Evolutionary conservation across 2,888 invertebrate genomes (phyloP).

Genomic region (Dryococelus australis): DNA sequence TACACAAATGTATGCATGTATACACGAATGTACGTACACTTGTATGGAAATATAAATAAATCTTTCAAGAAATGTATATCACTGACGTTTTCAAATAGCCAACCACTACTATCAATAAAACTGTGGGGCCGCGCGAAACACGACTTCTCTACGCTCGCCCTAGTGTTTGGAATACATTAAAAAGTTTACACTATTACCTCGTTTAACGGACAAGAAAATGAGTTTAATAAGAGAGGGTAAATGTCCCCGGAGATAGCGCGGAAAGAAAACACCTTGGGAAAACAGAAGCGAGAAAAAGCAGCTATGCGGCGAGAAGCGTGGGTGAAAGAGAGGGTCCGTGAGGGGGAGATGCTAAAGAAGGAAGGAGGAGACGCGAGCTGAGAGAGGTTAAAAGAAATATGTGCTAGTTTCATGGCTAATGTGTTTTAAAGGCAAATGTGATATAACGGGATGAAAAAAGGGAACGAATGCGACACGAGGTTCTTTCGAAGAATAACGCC

Average conservation of each 20-base stretch:
- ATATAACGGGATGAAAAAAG: background rate
- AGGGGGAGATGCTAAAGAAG: background rate
- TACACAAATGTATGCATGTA: no score
- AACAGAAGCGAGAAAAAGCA: background rate
- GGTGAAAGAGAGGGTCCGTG: background rate
- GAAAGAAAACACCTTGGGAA: conserved; percentile 12
- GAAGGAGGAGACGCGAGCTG: background rate
- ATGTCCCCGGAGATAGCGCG: background rate
- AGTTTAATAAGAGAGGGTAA: conserved; percentile 19
- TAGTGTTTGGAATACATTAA: background rate
- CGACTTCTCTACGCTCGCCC: background rate
- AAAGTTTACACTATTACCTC: background rate
- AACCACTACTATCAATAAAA: no score
- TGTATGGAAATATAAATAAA: no score
- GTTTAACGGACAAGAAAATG: conserved; percentile 26
- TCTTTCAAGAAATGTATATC: no score
- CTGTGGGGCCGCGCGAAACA: no score
- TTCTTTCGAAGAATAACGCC: background rate
- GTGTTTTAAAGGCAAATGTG: conserved; percentile 17
- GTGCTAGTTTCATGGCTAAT: conserved; percentile 25
- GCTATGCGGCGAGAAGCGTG: background rate
- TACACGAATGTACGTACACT: no score
- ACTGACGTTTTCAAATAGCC: no score
- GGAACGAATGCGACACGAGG: background rate
- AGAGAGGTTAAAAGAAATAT: background rate